Conservation (phyloP, 2,888 invertebrate species). For the Eulithis prunata region DNA sequence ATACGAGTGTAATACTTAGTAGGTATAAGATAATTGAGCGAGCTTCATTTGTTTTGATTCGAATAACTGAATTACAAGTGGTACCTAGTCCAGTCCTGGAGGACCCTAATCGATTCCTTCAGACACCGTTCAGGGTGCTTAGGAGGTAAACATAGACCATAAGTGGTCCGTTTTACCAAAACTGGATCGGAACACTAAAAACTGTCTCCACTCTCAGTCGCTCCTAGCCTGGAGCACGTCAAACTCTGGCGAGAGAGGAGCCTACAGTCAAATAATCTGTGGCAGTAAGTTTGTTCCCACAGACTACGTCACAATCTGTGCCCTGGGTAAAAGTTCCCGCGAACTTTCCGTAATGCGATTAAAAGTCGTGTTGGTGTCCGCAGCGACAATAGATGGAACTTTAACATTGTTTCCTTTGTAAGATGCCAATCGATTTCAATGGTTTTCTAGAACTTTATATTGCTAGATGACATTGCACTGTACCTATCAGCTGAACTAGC, state of each 20-base stretch:
- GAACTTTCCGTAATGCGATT: constrained; percentile 65
- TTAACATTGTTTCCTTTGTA: constrained; percentile 62
- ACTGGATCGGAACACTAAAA: neutral
- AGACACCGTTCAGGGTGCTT: too few species aligned
- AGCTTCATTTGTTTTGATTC: too few species aligned
- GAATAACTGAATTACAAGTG: too few species aligned
- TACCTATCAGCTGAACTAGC: neutral
- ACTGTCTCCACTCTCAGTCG: constrained; percentile 11
- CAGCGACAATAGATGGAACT: constrained; percentile 65
- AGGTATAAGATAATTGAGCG: too few species aligned
- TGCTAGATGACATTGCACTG: constrained; percentile 2
- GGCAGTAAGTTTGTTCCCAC: neutral
- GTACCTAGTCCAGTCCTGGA: too few species aligned
- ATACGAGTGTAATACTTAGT: too few species aligned
- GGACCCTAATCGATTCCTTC: too few species aligned
- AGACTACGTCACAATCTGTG: constrained; percentile 44
- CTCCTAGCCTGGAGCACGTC: neutral
- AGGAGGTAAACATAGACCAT: too few species aligned
- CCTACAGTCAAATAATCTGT: constrained; percentile 15
- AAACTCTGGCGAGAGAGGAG: constrained; percentile 4
- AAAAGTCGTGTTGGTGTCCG: constrained; percentile 60
- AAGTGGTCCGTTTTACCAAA: too few species aligned
- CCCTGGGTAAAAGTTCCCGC: constrained; percentile 47
- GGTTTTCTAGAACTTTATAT: constrained; percentile 23
- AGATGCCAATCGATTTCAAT: constrained; percentile 37